These are phyloP conservation scores for Ischnura elegans DNA, from an alignment of 2,888 invertebrate genomes.

Conservation along the genomic window DNA sequence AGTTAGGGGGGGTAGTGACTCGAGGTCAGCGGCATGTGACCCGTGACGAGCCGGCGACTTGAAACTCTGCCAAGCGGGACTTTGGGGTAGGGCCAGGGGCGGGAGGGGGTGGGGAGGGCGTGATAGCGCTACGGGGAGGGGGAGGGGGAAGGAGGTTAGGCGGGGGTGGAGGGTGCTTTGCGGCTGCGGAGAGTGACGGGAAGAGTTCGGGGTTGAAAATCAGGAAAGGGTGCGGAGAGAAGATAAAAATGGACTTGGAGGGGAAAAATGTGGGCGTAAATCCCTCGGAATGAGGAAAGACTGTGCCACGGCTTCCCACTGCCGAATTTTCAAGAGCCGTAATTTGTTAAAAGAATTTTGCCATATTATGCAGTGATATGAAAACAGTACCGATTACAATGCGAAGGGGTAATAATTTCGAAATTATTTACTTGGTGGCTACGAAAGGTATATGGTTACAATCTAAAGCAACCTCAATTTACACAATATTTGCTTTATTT, in stretches of 20 bases:
- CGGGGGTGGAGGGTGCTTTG: neutral
- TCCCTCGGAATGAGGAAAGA: neutral
- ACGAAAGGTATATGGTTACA: too few relatives aligned
- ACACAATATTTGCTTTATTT: too few relatives aligned
- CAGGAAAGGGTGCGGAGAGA: slow-evolving; percentile 16
- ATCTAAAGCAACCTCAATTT: too few relatives aligned
- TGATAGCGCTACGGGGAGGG: neutral
- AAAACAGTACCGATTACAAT: too few relatives aligned
- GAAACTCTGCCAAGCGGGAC: slow-evolving; percentile 49
- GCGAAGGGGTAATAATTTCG: too few relatives aligned
- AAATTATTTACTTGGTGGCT: too few relatives aligned
- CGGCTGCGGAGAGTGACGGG: neutral
- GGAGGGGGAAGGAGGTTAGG: too few relatives aligned
- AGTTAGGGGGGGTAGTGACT: neutral
- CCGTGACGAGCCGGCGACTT: slow-evolving; percentile 42
- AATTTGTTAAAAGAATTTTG: too few relatives aligned
- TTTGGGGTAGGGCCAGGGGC: slow-evolving; percentile 44
- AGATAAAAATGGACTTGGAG: neutral
- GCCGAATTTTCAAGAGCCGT: neutral
- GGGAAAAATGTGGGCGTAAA: neutral
- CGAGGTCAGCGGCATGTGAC: slow-evolving; percentile 38
- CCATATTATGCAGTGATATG: too few relatives aligned
- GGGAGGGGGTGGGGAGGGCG: neutral
- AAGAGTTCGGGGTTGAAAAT: neutral
- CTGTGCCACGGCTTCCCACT: neutral